phyloP scores from a whole-genome alignment of 2,888 invertebrate species.

The Urechis unicinctus region DNA sequence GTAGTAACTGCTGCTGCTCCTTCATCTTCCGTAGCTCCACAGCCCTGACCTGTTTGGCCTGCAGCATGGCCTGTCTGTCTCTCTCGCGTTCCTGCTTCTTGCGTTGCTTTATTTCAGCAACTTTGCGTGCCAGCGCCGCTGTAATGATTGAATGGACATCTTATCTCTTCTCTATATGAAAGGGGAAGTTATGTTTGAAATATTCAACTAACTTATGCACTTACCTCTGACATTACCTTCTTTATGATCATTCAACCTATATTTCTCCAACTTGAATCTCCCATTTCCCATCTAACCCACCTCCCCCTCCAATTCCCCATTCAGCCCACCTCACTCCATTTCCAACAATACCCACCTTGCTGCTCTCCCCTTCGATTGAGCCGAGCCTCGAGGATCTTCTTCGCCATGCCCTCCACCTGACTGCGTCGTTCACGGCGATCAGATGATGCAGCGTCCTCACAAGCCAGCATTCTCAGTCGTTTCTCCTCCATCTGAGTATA shows the following conservation, averaged over 20 bases:
- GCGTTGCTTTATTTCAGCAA: constrained; percentile 58
- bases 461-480: background rate
- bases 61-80: constrained; percentile 62
- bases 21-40: constrained; percentile 42
- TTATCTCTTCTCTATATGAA: background rate
- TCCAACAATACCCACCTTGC: constrained; percentile 30
- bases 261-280: no score
- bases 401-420: constrained; percentile 35
- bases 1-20: constrained; percentile 38
- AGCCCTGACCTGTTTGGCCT: constrained; percentile 58
- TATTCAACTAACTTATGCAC: no score
- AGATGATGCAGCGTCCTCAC: no score
- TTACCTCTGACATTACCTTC: no score
- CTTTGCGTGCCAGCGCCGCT: constrained; percentile 59
- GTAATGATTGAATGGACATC: background rate
- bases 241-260: no score
- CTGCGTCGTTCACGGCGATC: constrained; percentile 14
- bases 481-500: background rate
- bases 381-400: constrained; percentile 44
- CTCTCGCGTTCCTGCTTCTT: constrained; percentile 64
- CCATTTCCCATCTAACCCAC: no score
- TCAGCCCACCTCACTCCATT: background rate
- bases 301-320: no score
- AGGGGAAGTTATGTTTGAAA: no score
- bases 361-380: constrained; percentile 42